Conservation (phyloP, 2,797 vertebrate genomes). For the Microctenopoma lineatum region DNA sequence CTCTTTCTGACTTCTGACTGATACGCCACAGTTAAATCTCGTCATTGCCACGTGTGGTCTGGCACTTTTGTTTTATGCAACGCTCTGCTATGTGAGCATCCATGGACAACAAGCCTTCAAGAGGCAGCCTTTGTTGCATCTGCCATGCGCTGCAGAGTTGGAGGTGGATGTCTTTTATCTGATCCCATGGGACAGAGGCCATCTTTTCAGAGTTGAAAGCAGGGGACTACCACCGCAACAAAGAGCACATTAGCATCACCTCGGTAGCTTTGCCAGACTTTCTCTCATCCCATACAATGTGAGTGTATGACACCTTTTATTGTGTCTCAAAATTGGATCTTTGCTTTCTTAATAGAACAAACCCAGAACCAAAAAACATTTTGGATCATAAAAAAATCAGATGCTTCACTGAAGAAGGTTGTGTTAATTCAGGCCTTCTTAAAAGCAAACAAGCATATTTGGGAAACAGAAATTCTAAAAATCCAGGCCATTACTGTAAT, state of each 20-base stretch:
- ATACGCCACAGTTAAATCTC: constrained; percentile 64
- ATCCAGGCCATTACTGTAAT: constrained; percentile 15
- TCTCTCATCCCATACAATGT: constrained; percentile 74
- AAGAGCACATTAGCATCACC: constrained; percentile 71
- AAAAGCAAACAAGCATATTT: constrained; percentile 16
- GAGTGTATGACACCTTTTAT: constrained; percentile 64
- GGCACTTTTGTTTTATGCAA: constrained; percentile 46
- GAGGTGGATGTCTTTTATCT: constrained; percentile 70
- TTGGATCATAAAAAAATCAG: constrained; percentile 8
- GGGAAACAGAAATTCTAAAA: constrained; percentile 4
- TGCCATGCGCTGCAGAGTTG: constrained; percentile 60
- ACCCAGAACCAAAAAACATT: constrained; percentile 29
- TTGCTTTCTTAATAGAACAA: constrained; percentile 16
- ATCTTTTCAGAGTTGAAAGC: constrained; percentile 67
- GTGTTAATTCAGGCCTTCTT: constrained; percentile 1
- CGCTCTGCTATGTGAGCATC: constrained; percentile 43
- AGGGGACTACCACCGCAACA: constrained; percentile 58
- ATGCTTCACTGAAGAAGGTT: constrained; percentile 8
- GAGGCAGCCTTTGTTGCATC: constrained; percentile 64
- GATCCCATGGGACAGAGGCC: constrained; percentile 71
- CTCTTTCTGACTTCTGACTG: constrained; percentile 48
- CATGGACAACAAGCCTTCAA: constrained; percentile 50
- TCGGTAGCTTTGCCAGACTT: constrained; percentile 65
- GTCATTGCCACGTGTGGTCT: constrained; percentile 45
- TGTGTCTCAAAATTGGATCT: constrained; percentile 53